Base-by-base conservation (phyloP, 1,140 invertebrate species). In the Manduca sexta region DNA sequence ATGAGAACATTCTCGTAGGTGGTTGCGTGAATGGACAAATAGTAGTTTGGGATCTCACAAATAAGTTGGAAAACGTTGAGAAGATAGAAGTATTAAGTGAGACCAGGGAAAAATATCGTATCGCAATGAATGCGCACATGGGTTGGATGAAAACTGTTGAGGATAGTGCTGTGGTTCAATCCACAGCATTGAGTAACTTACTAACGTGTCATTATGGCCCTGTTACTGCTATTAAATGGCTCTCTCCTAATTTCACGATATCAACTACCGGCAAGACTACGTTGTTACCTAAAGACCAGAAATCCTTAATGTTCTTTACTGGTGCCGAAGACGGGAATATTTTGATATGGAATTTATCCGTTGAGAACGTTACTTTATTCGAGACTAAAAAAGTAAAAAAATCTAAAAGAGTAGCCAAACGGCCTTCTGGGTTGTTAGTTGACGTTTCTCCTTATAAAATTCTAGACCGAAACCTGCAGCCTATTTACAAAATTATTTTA, bases 21-120 rank as follows among this genome's bases (percentile, higher is more conserved):
- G 93, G 93, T n/a, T 91, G 89, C 29, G 75, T 82, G 4, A 93
- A 92, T 70, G 93, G 93, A 1, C 91, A 92, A 86, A 76, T 94
- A 12, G 80, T 92, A 15, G 53, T 94, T 13, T 94, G 93, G 93
- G 91, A 94, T 69, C 84, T 94, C 30, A 88, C 88, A 4, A 90
- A 91, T 43, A 90, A 90, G 63, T 84, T 93, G 38, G 88, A 92
- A 56, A 86, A 88, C 54, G 80, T 90, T 0, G 91, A 93, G 52
- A 84, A 80, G 29, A 80, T 90, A 16, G 86, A 89, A 66, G 86
- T 89, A n/a, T 60, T 90, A n/a, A 91, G 90, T 38, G 76, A 89
- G 30, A 86, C 83, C 0, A 89, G 92, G 71, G 80, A 89, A 57
- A 91, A 88, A 55, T 90, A 92, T 64, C 80, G 87, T 33, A 81